A percentile compares a stretch with the other conserved stretches of the same genome.
phyloP scores from a whole-genome alignment of 2,113 vertebrate species.

The Mormyrus lacerda region DNA sequence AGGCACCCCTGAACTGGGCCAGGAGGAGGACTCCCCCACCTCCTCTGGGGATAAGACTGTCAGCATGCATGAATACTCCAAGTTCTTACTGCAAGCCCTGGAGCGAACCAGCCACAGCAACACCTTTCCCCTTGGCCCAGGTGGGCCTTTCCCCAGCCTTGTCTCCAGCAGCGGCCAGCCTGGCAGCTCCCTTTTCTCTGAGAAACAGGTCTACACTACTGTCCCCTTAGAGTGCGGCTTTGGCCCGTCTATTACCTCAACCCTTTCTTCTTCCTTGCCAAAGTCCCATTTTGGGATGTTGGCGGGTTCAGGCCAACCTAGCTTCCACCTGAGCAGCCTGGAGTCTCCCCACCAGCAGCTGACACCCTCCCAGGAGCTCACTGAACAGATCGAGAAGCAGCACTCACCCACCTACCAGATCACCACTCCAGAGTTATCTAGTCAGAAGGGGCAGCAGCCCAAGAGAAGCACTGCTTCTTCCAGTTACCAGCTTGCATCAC shows the following conservation, averaged over 20 bases:
- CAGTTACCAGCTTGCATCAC: conserved; percentile 74
- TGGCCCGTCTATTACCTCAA: conserved; percentile 83
- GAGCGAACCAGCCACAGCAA: conserved; percentile 93
- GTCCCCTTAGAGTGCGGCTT: conserved; percentile 91
- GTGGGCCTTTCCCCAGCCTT: conserved; percentile 83
- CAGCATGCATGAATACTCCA: conserved; percentile 96
- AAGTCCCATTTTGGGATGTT: conserved; percentile 95
- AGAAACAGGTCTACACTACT: conserved; percentile 88
- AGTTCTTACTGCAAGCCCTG: conserved; percentile 95
- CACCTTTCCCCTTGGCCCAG: conserved; percentile 79
- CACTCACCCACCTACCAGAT: conserved; percentile 81
- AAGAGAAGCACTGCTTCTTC: conserved; percentile 69
- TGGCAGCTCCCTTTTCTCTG: conserved; percentile 83
- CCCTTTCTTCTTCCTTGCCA: conserved; percentile 83
- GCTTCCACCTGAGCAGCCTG: conserved; percentile 83
- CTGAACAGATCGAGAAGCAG: conserved; percentile 93
- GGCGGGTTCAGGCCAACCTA: conserved; percentile 79
- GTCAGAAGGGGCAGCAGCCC: conserved; percentile 82
- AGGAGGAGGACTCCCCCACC: conserved; percentile 75
- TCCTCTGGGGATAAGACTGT: conserved; percentile 79
- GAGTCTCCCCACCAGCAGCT: conserved; percentile 93
- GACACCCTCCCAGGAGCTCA: conserved; percentile 97
- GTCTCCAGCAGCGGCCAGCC: conserved; percentile 77
- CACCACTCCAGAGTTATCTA: conserved; percentile 79
- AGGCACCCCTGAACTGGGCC: conserved; percentile 74